Evolutionary conservation across 2,113 vertebrate genomes (phyloP).

Genomic region (Hylia prasina): DNA sequence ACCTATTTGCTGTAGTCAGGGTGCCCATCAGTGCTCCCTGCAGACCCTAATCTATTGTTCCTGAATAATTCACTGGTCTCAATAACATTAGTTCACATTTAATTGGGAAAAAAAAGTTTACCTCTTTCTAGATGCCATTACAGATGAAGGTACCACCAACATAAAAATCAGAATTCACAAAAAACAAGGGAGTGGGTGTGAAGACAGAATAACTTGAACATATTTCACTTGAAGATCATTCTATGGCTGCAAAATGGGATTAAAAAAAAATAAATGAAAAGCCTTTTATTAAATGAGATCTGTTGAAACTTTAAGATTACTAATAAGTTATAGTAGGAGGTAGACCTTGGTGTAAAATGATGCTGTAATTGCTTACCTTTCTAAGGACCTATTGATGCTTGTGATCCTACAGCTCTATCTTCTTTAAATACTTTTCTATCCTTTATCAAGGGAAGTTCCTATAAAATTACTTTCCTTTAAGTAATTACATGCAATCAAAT

Average conservation of each 20-base stretch:
- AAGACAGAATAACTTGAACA: background rate
- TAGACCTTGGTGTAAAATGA: background rate
- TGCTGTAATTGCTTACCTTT: background rate
- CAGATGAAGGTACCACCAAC: background rate
- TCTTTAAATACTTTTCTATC: background rate
- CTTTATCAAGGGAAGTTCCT: background rate
- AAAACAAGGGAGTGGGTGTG: fast-evolving
- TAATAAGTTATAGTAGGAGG: background rate
- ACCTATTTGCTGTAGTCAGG: background rate
- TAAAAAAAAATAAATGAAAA: background rate
- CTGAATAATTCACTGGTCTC: background rate
- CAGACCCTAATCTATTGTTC: background rate
- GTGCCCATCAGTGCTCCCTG: background rate
- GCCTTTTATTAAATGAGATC: background rate
- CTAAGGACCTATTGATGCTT: background rate
- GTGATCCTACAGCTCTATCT: background rate
- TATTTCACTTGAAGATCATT: background rate
- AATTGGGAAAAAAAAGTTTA: background rate
- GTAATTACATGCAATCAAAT: background rate
- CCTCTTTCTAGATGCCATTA: background rate
- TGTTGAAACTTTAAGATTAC: background rate
- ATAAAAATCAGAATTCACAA: background rate
- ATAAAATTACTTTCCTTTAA: background rate
- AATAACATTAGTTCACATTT: background rate
- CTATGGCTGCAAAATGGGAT: background rate